A percentile compares a stretch with the other conserved stretches of the same genome.
phyloP scores from a whole-genome alignment of 2,113 vertebrate species.

The Petrocephalus zakoni region DNA sequence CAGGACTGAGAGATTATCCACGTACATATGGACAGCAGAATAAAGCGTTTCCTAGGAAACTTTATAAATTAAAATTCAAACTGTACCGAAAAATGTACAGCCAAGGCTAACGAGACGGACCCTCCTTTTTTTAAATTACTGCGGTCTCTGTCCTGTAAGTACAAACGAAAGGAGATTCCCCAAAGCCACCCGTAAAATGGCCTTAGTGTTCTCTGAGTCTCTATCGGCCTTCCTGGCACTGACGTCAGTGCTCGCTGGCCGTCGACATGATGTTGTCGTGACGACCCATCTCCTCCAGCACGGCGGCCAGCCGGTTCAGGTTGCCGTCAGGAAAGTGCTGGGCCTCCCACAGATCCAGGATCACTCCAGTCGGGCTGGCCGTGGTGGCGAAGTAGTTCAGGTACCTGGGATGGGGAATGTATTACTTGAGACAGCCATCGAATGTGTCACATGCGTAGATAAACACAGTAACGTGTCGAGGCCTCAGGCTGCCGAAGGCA shows the following conservation, averaged over 20 bases:
- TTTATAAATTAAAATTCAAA: slow-evolving; percentile 68
- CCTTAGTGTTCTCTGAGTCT: not conserved
- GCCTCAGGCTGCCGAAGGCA: not conserved
- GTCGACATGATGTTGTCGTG: slow-evolving; percentile 76
- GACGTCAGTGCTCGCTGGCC: slow-evolving; percentile 73
- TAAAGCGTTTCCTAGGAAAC: slow-evolving; percentile 93
- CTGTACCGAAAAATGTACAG: slow-evolving; percentile 83
- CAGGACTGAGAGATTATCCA: slow-evolving; percentile 84
- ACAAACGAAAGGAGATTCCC: slow-evolving; percentile 40
- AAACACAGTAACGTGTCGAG: not conserved
- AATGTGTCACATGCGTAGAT: not conserved
- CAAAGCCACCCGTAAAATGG: not conserved
- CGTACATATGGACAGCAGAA: slow-evolving; percentile 82
- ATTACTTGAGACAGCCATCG: not conserved
- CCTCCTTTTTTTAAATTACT: slow-evolving; percentile 45
- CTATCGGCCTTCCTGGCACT: not conserved
- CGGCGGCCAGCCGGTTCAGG: slow-evolving; percentile 81
- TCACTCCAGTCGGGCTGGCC: slow-evolving; percentile 86
- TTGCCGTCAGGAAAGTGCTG: slow-evolving; percentile 93
- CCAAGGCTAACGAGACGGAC: slow-evolving; percentile 70
- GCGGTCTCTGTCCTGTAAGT: slow-evolving; percentile 40
- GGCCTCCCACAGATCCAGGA: slow-evolving; percentile 93
- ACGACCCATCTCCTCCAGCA: slow-evolving; percentile 92
- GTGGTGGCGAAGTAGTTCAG: slow-evolving; percentile 96
- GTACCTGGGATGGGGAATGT: slow-evolving; percentile 62